A percentile compares a stretch with the other conserved stretches of the same genome.
phyloP scores from a whole-genome alignment of 1,140 invertebrate species.

The Acromyrmex heyeri region DNA sequence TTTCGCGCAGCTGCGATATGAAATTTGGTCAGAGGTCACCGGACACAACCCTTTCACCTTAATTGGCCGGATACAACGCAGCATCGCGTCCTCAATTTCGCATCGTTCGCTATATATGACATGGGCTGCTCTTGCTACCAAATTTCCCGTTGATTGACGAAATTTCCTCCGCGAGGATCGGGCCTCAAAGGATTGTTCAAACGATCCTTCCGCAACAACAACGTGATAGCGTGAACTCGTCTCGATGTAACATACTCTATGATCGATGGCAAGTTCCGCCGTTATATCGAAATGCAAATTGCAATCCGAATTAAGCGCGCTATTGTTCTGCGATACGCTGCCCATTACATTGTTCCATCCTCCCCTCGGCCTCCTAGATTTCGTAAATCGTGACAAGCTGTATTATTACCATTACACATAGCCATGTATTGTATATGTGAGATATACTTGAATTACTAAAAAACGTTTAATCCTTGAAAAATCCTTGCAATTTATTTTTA shows the following conservation, averaged over 20 bases:
- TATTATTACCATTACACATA: not conserved
- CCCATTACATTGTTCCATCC: constrained; percentile 54
- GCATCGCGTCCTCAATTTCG: constrained; percentile 50
- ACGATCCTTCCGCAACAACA: constrained; percentile 49
- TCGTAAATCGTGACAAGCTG: constrained; percentile 66
- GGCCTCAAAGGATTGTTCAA: constrained; percentile 62
- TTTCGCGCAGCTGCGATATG: constrained; percentile 49
- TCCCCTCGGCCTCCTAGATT: constrained; percentile 56
- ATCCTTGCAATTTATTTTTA: not conserved
- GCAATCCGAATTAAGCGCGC: constrained; percentile 63
- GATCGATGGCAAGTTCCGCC: constrained; percentile 18
- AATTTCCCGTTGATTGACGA: constrained; percentile 62
- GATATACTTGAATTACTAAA: not conserved
- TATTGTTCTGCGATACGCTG: constrained; percentile 54
- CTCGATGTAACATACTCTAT: constrained; percentile 24
- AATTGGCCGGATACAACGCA: constrained; percentile 43
- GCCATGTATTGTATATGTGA: too few relatives aligned
- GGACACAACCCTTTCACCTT: constrained; percentile 65
- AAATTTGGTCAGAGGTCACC: constrained; percentile 55
- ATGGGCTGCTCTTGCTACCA: not conserved
- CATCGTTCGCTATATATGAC: constrained; percentile 31
- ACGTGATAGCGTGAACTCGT: not conserved
- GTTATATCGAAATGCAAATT: constrained; percentile 73
- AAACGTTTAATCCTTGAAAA: not conserved
- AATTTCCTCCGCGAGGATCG: constrained; percentile 63